Evolutionary conservation across 2,113 vertebrate genomes (phyloP).

Genomic region (Sturnus vulgaris): DNA sequence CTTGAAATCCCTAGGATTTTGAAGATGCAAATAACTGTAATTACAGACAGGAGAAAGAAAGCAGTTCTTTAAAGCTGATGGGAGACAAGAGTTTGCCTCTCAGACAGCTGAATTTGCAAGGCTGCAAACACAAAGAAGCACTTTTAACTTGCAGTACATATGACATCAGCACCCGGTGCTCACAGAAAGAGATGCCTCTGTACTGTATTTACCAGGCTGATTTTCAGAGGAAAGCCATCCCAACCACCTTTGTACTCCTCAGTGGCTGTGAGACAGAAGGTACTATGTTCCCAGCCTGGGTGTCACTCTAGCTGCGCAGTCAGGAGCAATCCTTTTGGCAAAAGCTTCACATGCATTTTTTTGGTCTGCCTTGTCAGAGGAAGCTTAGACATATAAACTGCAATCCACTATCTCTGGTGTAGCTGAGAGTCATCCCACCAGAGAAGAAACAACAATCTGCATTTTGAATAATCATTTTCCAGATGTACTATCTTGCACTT

Average conservation of each 20-base stretch:
- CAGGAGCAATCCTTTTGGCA: not conserved
- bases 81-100: not conserved
- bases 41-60: not conserved
- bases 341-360: not conserved
- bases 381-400: not conserved
- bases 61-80: not conserved
- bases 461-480: conserved; percentile 33
- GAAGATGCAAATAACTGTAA: not conserved
- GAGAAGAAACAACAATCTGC: conserved; percentile 7
- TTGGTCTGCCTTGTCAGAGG: not conserved
- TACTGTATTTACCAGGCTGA: not conserved
- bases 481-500: conserved; percentile 36
- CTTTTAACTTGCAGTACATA: not conserved
- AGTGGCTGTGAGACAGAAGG: not conserved
- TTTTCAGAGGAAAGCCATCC: not conserved
- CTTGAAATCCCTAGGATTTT: not conserved
- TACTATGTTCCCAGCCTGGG: not conserved
- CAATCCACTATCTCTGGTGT: not conserved
- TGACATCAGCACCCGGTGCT: not conserved
- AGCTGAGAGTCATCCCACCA: not conserved
- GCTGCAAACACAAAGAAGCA: not conserved
- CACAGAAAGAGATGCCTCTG: not conserved
- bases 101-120: not conserved
- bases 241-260: not conserved
- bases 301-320: not conserved